These are phyloP conservation scores for Nomada fabriciana DNA, from an alignment of 2,888 invertebrate genomes.

Conservation along the genomic window DNA sequence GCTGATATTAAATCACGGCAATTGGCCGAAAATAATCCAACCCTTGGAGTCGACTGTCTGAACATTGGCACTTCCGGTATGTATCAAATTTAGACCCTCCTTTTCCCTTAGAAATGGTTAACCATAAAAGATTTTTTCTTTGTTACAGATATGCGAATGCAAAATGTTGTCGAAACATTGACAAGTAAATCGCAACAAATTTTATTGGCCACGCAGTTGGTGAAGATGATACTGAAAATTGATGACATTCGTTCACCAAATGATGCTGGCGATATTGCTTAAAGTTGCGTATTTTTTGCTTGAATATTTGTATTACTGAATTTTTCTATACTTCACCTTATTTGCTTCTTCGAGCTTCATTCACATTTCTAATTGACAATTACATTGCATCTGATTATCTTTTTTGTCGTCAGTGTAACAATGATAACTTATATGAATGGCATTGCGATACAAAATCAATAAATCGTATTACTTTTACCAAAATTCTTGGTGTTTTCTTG, in stretches of 20 bases:
- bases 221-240: constrained; percentile 99
- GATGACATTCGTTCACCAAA: constrained; percentile 94
- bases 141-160: constrained; percentile 94
- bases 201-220: constrained; percentile 97
- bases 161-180: constrained; percentile 98
- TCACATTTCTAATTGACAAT: constrained; percentile 52
- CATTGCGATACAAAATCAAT: constrained; percentile 51
- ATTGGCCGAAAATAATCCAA: constrained; percentile 92
- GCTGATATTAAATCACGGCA: constrained; percentile 97
- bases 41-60: constrained; percentile 98
- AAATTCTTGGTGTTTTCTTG: constrained; percentile 1
- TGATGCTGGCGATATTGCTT: constrained; percentile 72
- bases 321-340: constrained; percentile 20
- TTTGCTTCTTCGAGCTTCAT: constrained; percentile 54
- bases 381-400: constrained; percentile 28
- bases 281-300: constrained; percentile 40
- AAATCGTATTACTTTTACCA: constrained; percentile 37
- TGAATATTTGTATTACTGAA: constrained; percentile 38
- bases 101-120: not conserved
- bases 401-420: constrained; percentile 27
- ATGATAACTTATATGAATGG: constrained; percentile 59
- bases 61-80: constrained; percentile 88
- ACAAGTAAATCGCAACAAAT: constrained; percentile 99
- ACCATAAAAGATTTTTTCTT: constrained; percentile 26
- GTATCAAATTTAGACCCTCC: constrained; percentile 32